A percentile compares a stretch with the other conserved stretches of the same genome.
These are phyloP conservation scores for Ypsolopha scabrella DNA, from an alignment of 2,888 invertebrate genomes.

Conservation along the genomic window DNA sequence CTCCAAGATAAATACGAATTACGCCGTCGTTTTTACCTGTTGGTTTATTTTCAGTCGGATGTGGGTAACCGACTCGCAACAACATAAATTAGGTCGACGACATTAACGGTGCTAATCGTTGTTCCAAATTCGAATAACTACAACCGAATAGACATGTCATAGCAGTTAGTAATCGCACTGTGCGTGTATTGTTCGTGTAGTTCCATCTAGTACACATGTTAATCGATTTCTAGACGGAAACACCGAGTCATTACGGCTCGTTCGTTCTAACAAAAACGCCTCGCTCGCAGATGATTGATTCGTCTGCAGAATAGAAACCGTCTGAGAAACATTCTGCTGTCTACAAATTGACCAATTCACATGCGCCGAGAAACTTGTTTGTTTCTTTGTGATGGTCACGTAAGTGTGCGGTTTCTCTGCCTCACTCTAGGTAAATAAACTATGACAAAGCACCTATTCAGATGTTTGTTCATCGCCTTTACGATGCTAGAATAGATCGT, in stretches of 20 bases:
- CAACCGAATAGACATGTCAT: slow-evolving; percentile 34
- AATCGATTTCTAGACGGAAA: slow-evolving; percentile 21
- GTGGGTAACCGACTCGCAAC: too few relatives aligned
- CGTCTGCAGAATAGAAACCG: slow-evolving; percentile 32
- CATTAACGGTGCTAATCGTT: slow-evolving; percentile 48
- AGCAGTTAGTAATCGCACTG: too few relatives aligned
- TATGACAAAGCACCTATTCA: slow-evolving; percentile 21
- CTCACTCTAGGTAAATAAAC: slow-evolving; percentile 7
- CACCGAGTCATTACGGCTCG: slow-evolving; percentile 47
- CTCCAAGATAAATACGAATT: too few relatives aligned
- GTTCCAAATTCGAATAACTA: slow-evolving; percentile 12
- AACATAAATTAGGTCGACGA: background rate
- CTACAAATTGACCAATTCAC: slow-evolving; percentile 53
- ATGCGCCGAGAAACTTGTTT: slow-evolving; percentile 39
- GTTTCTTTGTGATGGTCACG: slow-evolving; percentile 33
- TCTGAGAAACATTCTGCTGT: slow-evolving; percentile 41
- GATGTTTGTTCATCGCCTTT: slow-evolving; percentile 27
- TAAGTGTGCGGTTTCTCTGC: slow-evolving; percentile 33
- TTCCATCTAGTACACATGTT: too few relatives aligned
- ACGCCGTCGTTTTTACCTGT: too few relatives aligned
- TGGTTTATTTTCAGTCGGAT: too few relatives aligned
- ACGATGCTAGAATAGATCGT: slow-evolving; percentile 11
- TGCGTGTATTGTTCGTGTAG: too few relatives aligned
- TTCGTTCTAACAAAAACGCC: slow-evolving; percentile 41
- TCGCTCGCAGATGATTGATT: slow-evolving; percentile 48